Evolutionary conservation across 1,140 invertebrate genomes (phyloP), one percentile per base, ranked within the genome.

Genomic region (Campoletis sonorensis): DNA sequence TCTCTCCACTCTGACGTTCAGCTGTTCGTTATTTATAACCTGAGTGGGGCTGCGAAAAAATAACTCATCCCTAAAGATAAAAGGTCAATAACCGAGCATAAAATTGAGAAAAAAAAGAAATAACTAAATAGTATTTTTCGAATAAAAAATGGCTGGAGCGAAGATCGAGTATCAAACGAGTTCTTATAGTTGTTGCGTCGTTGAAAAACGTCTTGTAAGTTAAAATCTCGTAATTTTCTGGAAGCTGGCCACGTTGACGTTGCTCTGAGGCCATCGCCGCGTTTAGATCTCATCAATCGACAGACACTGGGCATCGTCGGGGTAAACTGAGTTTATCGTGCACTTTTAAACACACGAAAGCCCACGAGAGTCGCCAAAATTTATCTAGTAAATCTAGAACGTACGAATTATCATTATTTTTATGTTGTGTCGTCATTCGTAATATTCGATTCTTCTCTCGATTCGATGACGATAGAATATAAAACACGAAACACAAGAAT

Each of bases 361-460:
- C 40, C 79, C 83, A 79, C 80, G 51, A 68, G 33, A 26, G 27
- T 30, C 67, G 13, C 54, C 37, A 78, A 45, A 83, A 40, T 84
- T 76, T 76, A 37, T n/a, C n/a, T 26, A 13, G 18, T 10, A 11
- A 78, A 78, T 78, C 76, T 64, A 78, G 58, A 78, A 45, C 58
- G 76, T 40, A 18, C 33, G 27, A 78, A 67, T 78, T 61, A 64
- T 27, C 23, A 33, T 30, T 21, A 76, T 71, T 78, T 83, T 49
- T 26, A 75, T 1, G 0, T 51, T 15, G 96, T 97, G 96, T 33
- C n/a, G n/a, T n/a, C n/a, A n/a, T 33, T 33, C 30, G 30, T 33
- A 33, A 33, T 33, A 4, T 33, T 33, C 30, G 7, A 33, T 33
- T 2, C 30, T 33, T 7, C 30, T 33, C 30, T 33, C 40, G 40